Evolutionary conservation across 64 coral and sea anemone genomes (phyloP).

Genomic region (Astreopora myriophthalma): DNA sequence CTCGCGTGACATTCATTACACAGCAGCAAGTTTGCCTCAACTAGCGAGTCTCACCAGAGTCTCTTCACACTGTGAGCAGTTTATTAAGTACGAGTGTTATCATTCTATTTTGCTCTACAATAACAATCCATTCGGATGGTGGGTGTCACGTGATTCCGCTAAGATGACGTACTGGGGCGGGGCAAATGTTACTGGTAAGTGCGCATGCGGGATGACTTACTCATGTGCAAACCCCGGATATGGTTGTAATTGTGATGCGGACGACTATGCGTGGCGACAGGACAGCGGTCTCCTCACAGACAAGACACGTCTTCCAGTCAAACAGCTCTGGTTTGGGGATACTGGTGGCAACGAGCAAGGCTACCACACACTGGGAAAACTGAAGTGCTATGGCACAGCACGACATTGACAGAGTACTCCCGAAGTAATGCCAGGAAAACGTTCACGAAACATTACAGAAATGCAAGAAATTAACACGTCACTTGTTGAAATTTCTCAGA

Average conservation of each 20-base stretch:
- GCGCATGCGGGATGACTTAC: neutral
- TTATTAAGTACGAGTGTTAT: neutral
- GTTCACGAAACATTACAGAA: no score
- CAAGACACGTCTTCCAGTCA: neutral
- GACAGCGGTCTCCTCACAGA: neutral
- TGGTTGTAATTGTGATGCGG: neutral
- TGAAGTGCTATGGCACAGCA: neutral
- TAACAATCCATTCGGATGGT: neutral
- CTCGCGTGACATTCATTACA: no score
- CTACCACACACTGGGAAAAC: neutral
- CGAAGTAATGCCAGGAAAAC: no score
- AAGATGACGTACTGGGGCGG: slow-evolving; percentile 36
- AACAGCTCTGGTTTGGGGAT: neutral
- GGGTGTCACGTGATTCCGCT: neutral
- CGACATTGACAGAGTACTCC: no score
- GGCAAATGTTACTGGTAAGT: neutral
- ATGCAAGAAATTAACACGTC: no score
- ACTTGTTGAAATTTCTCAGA: no score
- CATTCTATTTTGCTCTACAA: no score
- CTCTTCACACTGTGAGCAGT: no score
- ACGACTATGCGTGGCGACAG: neutral
- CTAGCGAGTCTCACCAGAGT: no score
- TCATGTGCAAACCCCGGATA: neutral
- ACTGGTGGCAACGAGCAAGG: neutral
- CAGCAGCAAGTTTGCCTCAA: no score